phyloP scores from a whole-genome alignment of 1,140 invertebrate species.

The Armadillidium nasatum region DNA sequence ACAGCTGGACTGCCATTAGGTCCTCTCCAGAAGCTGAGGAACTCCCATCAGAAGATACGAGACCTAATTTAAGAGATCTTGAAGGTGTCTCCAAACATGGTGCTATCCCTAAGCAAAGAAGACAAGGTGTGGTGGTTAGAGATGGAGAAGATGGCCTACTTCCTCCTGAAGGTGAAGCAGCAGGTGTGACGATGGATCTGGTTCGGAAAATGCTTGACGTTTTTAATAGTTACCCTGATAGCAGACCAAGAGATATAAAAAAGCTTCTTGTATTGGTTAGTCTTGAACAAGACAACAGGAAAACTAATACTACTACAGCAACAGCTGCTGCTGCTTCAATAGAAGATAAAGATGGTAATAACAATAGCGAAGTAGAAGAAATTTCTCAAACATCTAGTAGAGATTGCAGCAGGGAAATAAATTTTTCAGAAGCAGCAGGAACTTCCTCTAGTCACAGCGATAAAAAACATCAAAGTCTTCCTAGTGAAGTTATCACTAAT shows the following conservation, averaged over 20 bases:
- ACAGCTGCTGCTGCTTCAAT: background rate
- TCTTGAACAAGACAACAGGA: background rate
- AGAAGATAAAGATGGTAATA: background rate
- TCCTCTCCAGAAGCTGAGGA: background rate
- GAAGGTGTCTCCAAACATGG: background rate
- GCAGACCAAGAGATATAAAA: constrained; percentile 1
- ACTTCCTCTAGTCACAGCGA: background rate
- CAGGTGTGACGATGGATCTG: background rate
- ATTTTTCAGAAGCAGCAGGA: background rate
- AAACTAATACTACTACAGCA: background rate
- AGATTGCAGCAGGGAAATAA: background rate
- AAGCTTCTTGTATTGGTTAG: background rate
- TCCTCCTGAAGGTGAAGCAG: background rate
- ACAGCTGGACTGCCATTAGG: background rate
- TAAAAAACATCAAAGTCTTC: background rate
- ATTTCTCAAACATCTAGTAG: background rate
- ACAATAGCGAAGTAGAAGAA: background rate
- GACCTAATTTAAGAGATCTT: background rate
- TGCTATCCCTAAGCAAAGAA: background rate
- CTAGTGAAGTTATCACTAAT: background rate
- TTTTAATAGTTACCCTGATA: background rate
- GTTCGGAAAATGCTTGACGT: background rate
- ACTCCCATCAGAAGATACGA: background rate
- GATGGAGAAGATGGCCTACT: background rate
- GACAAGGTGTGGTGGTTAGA: background rate